Base-by-base conservation (phyloP, 2,888 invertebrate genomes). In the Leucozona laternaria region DNA sequence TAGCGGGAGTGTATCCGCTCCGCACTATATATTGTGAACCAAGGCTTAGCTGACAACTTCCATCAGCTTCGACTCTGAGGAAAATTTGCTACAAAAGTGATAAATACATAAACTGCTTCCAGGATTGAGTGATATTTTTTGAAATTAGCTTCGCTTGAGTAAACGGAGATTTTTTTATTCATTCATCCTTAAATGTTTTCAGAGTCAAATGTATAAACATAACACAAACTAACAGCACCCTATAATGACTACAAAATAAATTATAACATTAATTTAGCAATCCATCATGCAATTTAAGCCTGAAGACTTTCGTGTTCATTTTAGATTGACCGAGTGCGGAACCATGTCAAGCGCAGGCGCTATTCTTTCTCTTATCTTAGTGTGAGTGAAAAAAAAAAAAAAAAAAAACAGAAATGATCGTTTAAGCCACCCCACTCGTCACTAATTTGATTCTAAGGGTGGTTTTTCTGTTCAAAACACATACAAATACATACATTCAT, bases 231-330 rank as follows among this genome's bases (percentile, higher is more conserved):
- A n/a, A 53, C 11, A 50, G 8, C 13, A 68, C 68, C 68, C 22
- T 68, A 68, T 68, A 4, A 8, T 43, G 10, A 2, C 6, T 50
- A n/a, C 4, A 37, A 4, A 37, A 50, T n/a, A n/a, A 50, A 68
- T 50, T 13, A 68, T 68, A 50, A 37, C 64, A 79, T 72, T 78
- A 79, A 82, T 86, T 82, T 82, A 86, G 73, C 82, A 86, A 86
- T 86, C 82, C 66, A 86, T 86, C 82, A 75, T 57, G 78, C 78
- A 86, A 86, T 72, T 79, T 86, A 86, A 86, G 75, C 78, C 78
- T 70, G 50, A 70, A 68, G 66, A 50, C 37, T 68, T 81, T 81
- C 70, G 75, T 81, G 78, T 81, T 81, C 53, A 77, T 45, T 80
- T 85, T 68, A 77, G 71, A 76, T 76, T 79, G 77, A 76, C 70